Evolutionary conservation across 1,140 invertebrate species (phyloP).

Genomic region (Procambarus virginalis): DNA sequence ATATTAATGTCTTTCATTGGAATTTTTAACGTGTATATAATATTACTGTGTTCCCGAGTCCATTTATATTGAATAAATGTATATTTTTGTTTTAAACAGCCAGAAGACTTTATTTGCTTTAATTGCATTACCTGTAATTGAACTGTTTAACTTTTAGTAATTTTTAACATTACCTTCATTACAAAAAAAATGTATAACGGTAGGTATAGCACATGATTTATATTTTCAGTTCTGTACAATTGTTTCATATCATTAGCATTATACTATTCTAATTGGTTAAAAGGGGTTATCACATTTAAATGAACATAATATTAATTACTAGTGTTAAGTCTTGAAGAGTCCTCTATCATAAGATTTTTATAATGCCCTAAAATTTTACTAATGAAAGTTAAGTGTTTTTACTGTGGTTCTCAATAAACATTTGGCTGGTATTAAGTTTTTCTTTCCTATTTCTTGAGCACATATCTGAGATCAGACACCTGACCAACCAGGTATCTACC

Average conservation of each 20-base stretch:
- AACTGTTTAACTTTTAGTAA: neutral
- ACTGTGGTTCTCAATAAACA: slow-evolving; percentile 67
- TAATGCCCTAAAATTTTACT: slow-evolving; percentile 58
- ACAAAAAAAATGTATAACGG: neutral
- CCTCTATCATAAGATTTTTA: slow-evolving; percentile 61
- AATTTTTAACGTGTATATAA: slow-evolving; percentile 25
- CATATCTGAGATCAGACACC: too few relatives aligned
- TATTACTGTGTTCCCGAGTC: neutral
- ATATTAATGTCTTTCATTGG: slow-evolving; percentile 14
- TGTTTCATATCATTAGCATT: slow-evolving; percentile 49
- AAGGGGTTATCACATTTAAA: slow-evolving; percentile 47
- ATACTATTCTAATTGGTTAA: slow-evolving; percentile 45
- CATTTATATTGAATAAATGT: neutral
- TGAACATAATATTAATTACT: slow-evolving; percentile 22
- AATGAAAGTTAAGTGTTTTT: slow-evolving; percentile 66
- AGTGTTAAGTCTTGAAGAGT: slow-evolving; percentile 36
- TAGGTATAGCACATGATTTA: neutral
- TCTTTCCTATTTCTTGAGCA: neutral
- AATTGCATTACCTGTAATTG: slow-evolving; percentile 12
- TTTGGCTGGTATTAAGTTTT: slow-evolving; percentile 52
- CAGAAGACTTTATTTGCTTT: neutral
- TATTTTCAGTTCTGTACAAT: slow-evolving; percentile 28
- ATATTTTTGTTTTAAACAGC: neutral
- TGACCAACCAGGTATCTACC: too few relatives aligned
- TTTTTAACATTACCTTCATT: neutral